Percentiles rank a stretch among this genome's conserved stretches.
Conservation (phyloP, 2,113 vertebrate species). For the Oostethus manadensis region DNA sequence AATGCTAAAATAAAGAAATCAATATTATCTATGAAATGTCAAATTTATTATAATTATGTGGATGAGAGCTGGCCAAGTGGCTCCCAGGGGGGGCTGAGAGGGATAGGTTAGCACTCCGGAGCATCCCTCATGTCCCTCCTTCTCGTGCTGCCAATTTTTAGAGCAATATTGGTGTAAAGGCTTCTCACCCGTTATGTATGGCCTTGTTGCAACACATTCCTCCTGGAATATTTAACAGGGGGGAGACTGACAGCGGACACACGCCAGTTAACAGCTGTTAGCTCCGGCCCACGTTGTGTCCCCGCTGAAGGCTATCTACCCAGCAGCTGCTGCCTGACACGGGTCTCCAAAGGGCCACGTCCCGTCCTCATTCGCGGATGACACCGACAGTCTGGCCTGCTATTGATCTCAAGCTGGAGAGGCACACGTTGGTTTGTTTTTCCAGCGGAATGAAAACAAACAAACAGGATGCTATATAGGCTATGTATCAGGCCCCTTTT, state of each 20-base stretch:
- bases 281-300: conserved; percentile 67
- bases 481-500: neutral
- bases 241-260: conserved; percentile 82
- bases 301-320: conserved; percentile 66
- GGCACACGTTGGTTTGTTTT: conserved; percentile 36
- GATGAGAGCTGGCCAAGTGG: conserved; percentile 99
- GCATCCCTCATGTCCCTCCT: conserved; percentile 98
- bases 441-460: conserved; percentile 8
- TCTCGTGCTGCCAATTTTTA: conserved; percentile 98
- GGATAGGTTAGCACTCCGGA: conserved; percentile 98
- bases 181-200: conserved; percentile 91
- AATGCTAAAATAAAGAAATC: conserved; percentile 99
- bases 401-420: conserved; percentile 48
- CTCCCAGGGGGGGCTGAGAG: conserved; percentile 96
- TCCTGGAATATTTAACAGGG: conserved; percentile 95
- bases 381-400: conserved; percentile 41
- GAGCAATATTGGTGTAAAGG: conserved; percentile 95
- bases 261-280: conserved; percentile 78
- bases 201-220: conserved; percentile 91
- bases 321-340: conserved; percentile 64
- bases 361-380: conserved; percentile 48
- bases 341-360: conserved; percentile 46
- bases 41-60: conserved; percentile 99
- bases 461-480: neutral
- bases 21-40: conserved; percentile 99